Evolutionary conservation across 2,797 vertebrate species (phyloP).

Genomic region (Sparidentex hasta): DNA sequence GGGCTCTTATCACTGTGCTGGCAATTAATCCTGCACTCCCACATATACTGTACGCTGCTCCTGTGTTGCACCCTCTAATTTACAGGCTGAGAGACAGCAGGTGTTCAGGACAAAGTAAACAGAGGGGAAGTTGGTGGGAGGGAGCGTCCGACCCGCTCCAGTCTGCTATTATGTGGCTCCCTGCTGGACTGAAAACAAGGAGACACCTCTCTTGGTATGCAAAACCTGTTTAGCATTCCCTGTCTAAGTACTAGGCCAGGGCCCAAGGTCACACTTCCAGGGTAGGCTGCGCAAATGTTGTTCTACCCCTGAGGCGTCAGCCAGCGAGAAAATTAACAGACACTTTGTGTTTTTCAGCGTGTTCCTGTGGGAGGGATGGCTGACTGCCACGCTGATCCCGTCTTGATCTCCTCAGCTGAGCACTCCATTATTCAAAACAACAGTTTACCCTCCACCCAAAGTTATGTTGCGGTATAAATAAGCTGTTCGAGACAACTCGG

Average conservation of each 20-base stretch:
- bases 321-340: conserved; percentile 63
- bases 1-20: conserved; percentile 64
- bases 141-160: conserved; percentile 48
- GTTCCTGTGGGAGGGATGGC: conserved; percentile 57
- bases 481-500: conserved; percentile 10
- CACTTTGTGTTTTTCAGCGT: conserved; percentile 52
- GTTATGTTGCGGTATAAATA: conserved; percentile 31
- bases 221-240: conserved; percentile 67
- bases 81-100: conserved; percentile 76
- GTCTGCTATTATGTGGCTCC: conserved; percentile 69
- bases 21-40: conserved; percentile 73
- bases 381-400: conserved; percentile 61
- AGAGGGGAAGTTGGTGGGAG: conserved; percentile 67
- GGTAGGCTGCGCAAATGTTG: conserved; percentile 70
- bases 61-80: conserved; percentile 76
- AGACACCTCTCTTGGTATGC: conserved; percentile 73
- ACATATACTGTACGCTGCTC: conserved; percentile 63
- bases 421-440: conserved; percentile 55
- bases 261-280: conserved; percentile 73
- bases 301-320: conserved; percentile 60
- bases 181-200: conserved; percentile 67
- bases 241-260: conserved; percentile 53
- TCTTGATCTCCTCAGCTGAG: conserved; percentile 51
- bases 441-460: conserved; percentile 42
- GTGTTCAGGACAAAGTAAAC: conserved; percentile 77